Evolutionary conservation across 92 coral and sea anemone species (phyloP).

Genomic region (Parazoanthus atlanticus): DNA sequence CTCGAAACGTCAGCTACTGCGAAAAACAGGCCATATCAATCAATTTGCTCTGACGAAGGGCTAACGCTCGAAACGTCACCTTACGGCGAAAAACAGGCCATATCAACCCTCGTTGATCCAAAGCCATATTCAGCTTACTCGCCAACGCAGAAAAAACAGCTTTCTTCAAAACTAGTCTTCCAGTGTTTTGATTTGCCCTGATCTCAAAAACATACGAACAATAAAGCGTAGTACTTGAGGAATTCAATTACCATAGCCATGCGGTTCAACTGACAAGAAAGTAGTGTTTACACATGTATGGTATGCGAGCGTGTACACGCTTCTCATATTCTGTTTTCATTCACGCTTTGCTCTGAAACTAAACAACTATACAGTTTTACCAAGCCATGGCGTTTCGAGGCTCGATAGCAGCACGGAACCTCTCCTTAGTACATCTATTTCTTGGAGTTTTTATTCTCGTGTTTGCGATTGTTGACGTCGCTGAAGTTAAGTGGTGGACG

Average conservation of each 20-base stretch:
- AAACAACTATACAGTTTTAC: not conserved
- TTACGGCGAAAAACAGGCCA: no score
- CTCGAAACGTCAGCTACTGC: no score
- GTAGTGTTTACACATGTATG: conserved; percentile 12
- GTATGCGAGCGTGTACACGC: not conserved
- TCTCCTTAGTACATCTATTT: conserved; percentile 20
- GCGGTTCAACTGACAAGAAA: conserved; percentile 21
- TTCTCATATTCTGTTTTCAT: not conserved
- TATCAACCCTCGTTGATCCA: no score
- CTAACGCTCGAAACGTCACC: no score
- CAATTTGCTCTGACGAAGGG: no score
- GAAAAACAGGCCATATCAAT: no score
- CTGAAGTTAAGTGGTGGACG: conserved; percentile 42
- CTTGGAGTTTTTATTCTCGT: conserved; percentile 25
- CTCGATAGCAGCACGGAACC: not conserved
- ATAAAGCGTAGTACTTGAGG: conserved; percentile 23
- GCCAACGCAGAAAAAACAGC: no score
- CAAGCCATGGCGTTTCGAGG: conserved; percentile 16
- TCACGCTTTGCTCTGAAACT: not conserved
- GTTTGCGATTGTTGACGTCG: conserved; percentile 19
- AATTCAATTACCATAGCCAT: conserved; percentile 29
- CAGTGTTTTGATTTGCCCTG: not conserved
- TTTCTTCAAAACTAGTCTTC: no score
- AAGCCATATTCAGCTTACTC: no score
- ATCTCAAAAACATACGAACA: not conserved